Conservation (phyloP, 2,113 vertebrate species). For the Oreochromis spilurus region DNA sequence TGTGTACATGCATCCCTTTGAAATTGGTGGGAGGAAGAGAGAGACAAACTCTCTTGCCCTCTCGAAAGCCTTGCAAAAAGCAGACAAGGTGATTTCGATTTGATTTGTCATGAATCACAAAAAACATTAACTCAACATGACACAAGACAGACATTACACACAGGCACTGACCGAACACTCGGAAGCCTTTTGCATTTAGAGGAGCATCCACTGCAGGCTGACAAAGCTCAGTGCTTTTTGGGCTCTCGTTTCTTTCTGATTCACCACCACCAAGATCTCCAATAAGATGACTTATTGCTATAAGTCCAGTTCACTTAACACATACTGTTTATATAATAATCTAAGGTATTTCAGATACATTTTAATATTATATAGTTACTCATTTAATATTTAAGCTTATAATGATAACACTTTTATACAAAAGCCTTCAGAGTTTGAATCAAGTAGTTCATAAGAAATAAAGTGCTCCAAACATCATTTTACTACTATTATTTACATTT, state of each 20-base stretch:
- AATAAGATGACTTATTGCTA: neutral
- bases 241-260: neutral
- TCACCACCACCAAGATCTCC: neutral
- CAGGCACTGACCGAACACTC: neutral
- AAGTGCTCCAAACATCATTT: neutral
- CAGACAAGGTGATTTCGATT: constrained; percentile 46
- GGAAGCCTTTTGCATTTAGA: neutral
- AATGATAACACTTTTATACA: neutral
- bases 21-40: neutral
- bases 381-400: neutral
- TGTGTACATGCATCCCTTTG: neutral
- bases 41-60: constrained; percentile 2
- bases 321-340: neutral
- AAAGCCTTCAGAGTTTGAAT: neutral
- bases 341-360: neutral
- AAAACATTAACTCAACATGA: constrained; percentile 28
- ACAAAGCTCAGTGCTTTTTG: neutral
- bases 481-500: neutral
- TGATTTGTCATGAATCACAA: constrained; percentile 54
- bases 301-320: neutral
- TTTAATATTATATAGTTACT: neutral
- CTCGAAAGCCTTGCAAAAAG: neutral
- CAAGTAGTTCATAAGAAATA: neutral
- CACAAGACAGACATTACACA: constrained; percentile 25
- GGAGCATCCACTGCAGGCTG: neutral